Conservation (phyloP, 2,113 vertebrate species). For the Charina bottae region DNA sequence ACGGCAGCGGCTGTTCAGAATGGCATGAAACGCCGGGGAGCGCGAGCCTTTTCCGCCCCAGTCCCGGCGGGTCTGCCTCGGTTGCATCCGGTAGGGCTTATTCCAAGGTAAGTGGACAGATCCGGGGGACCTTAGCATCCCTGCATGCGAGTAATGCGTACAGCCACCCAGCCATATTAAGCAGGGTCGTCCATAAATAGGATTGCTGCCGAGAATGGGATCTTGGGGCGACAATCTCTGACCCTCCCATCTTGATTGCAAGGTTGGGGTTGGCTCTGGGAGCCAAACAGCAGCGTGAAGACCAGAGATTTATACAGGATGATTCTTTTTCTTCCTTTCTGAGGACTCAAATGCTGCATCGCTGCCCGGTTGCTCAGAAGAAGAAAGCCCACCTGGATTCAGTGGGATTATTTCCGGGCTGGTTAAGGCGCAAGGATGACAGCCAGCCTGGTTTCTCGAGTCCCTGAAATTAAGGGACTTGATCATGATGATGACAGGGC, state of each 20-base stretch:
- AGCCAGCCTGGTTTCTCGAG: too few relatives aligned
- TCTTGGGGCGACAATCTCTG: too few relatives aligned
- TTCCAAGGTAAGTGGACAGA: neutral
- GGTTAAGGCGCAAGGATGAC: neutral
- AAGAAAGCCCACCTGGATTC: neutral
- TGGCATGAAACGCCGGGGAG: neutral
- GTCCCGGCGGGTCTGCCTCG: neutral
- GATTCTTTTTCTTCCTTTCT: neutral
- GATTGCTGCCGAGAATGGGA: neutral
- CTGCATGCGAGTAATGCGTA: neutral
- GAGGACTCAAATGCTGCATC: neutral
- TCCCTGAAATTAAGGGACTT: neutral
- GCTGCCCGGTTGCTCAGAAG: neutral
- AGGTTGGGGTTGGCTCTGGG: neutral
- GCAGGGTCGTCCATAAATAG: neutral
- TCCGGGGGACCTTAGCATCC: neutral
- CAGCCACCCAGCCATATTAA: neutral
- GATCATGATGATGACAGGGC: neutral
- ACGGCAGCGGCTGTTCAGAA: neutral
- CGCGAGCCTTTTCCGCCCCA: neutral
- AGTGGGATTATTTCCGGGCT: neutral
- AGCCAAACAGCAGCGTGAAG: neutral
- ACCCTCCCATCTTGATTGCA: neutral
- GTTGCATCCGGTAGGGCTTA: too few relatives aligned
- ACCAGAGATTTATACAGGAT: neutral